These are phyloP conservation scores for Gallinago jamesoni DNA, from an alignment of 2,113 vertebrate species.

Conservation along the genomic window DNA sequence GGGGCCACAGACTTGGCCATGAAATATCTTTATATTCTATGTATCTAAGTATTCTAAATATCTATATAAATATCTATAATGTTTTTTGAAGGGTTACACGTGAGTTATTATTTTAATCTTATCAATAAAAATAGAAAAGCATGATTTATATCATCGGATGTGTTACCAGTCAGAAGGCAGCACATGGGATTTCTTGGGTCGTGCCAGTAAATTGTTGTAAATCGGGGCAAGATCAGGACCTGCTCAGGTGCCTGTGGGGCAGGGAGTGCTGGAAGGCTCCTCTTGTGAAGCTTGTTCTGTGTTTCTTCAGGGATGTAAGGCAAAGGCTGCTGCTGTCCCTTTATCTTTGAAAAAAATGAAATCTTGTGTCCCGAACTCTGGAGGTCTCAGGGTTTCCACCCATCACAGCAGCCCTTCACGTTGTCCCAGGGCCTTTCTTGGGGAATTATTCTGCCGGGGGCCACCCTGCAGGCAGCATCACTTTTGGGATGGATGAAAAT, in stretches of 20 bases:
- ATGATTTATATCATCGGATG: neutral
- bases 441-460: neutral
- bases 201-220: neutral
- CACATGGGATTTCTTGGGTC: neutral
- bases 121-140: neutral
- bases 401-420: fast-evolving
- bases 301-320: neutral
- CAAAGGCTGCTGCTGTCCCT: neutral
- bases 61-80: neutral
- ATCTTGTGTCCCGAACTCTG: neutral
- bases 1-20: neutral
- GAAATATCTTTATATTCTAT: neutral
- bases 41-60: too few species aligned
- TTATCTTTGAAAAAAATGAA: neutral
- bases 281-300: neutral
- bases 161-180: neutral
- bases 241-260: neutral
- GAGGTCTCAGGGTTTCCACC: neutral
- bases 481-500: neutral
- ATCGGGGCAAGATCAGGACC: neutral
- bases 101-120: neutral
- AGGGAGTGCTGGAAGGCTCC: neutral
- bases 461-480: neutral
- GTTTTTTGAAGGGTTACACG: neutral
- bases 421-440: neutral